phyloP scores from a whole-genome alignment of 2,113 vertebrate genomes.

The Chaetorhynchus papuensis region DNA sequence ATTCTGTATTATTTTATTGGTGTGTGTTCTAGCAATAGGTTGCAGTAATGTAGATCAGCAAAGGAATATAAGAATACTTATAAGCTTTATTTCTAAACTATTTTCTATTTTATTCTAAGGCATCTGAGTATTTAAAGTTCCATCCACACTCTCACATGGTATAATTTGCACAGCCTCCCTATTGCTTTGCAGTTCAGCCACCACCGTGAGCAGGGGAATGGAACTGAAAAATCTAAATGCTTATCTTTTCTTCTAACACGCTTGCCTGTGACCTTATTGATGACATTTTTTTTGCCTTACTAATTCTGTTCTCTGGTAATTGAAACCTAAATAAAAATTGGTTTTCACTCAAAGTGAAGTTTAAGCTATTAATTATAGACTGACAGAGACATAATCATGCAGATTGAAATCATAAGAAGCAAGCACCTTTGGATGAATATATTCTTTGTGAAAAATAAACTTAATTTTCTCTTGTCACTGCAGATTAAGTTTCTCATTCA shows the following conservation, averaged over 20 bases:
- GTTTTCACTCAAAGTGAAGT: constrained; percentile 22
- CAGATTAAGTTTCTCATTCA: constrained; percentile 14
- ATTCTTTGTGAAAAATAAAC: constrained; percentile 24
- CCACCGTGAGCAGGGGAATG: neutral
- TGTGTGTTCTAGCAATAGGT: neutral
- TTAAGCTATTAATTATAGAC: constrained; percentile 48
- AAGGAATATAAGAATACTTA: neutral
- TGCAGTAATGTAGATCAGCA: neutral
- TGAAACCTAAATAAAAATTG: constrained; percentile 1
- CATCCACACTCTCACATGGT: neutral
- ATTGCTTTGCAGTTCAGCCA: neutral
- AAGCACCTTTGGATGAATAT: neutral
- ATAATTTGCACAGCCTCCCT: neutral
- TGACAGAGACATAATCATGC: neutral
- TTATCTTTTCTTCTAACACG: neutral
- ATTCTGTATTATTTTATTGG: neutral
- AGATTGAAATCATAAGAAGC: constrained; percentile 14
- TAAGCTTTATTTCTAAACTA: neutral
- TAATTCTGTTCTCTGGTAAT: constrained; percentile 23
- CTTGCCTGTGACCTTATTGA: constrained; percentile 15
- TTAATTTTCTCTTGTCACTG: constrained; percentile 14
- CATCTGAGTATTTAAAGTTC: neutral
- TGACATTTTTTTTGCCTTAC: constrained; percentile 7
- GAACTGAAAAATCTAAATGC: neutral
- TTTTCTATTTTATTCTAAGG: neutral